Evolutionary conservation across 2,888 invertebrate genomes (phyloP), one percentile per base, ranked within the genome.

Genomic region (Tridacna gigas): DNA sequence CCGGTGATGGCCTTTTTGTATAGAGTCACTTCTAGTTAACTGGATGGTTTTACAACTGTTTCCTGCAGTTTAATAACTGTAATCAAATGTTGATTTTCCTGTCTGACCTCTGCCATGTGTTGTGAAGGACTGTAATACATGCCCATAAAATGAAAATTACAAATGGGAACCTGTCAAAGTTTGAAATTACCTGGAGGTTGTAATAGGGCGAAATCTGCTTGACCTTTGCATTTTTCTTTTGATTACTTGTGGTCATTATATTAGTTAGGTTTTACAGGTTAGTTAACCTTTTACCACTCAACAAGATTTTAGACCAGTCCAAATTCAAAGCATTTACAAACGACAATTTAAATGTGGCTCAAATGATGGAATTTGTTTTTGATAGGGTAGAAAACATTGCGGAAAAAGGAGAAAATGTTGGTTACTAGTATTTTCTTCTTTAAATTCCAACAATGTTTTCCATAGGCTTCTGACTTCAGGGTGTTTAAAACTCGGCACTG

Each of bases 61-160:
- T 48, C 71, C 71, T 71, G 71, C 71, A 71, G 71, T 71, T 71
- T 71, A 71, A 71, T 71, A 71, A 71, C 71, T 51, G 26, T 71
- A 71, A 71, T 71, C 71, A 71, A 71, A 48, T 71, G 71, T 71
- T 71, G 48, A 71, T 71, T 51, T 71, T 71, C 71, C 26, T 51
- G 71, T 71, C 71, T 71, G 71, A 71, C 71, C 71, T 71, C 51
- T 71, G 71, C 51, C 71, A 71, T 71, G 71, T 48, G 51, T 51
- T 71, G 71, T 71, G 47, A 26, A 51, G 22, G 51, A 47, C 25
- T 71, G n/a, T 71, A 47, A 71, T 71, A 71, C 71, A 71, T 71
- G 71, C 71, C 71, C 71, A 71, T 71, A 71, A 71, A 71, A 71
- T 26, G 48, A 71, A 71, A 51, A 71, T 71, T 71, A 71, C 71